phyloP scores from a whole-genome alignment of 2,113 vertebrate genomes.

The Hippoglossus stenolepis region DNA sequence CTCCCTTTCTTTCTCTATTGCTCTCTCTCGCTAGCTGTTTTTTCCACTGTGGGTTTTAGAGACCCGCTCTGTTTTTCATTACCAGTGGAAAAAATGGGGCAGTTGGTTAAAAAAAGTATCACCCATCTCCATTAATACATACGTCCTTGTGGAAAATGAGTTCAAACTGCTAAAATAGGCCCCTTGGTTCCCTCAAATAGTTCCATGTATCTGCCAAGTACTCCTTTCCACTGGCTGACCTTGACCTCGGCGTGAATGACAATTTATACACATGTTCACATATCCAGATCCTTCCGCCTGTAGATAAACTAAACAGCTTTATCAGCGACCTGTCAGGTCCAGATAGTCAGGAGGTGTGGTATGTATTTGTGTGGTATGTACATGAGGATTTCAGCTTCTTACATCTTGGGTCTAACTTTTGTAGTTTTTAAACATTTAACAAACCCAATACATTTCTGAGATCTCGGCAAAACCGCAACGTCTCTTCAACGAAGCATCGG shows the following conservation, averaged over 20 bases:
- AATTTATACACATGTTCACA: constrained; percentile 37
- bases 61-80: constrained; percentile 74
- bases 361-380: no score
- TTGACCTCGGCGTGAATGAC: constrained; percentile 44
- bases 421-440: constrained; percentile 10
- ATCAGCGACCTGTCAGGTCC: background rate
- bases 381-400: background rate
- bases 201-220: constrained; percentile 35
- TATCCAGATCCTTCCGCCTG: constrained; percentile 11
- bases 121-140: constrained; percentile 61
- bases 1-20: constrained; percentile 21
- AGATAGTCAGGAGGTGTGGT: background rate
- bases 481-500: background rate
- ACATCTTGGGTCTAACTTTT: background rate
- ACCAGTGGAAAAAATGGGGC: constrained; percentile 72
- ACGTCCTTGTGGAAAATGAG: constrained; percentile 59
- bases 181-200: constrained; percentile 47
- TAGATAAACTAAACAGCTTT: constrained; percentile 40
- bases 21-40: constrained; percentile 42
- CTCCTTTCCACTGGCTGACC: constrained; percentile 51
- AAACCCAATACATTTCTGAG: background rate
- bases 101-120: constrained; percentile 61
- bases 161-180: constrained; percentile 66
- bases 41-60: constrained; percentile 65
- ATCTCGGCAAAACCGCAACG: background rate